These are phyloP conservation scores for Mastigias papua DNA, from an alignment of 30 jellyfish, hydroid and myxozoan species.

Conservation along the genomic window DNA sequence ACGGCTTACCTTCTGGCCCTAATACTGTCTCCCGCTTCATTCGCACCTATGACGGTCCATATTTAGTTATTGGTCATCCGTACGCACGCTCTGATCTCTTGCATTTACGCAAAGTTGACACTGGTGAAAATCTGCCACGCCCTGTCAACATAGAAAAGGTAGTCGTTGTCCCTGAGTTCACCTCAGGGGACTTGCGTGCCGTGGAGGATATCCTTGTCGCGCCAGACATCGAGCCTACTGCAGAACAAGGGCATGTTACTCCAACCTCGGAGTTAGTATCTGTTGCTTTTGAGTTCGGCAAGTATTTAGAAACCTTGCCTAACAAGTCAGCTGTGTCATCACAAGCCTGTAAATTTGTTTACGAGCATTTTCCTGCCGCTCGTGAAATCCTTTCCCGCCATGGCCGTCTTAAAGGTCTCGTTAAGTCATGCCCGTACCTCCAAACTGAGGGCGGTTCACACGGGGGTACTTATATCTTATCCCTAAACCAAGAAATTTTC, in stretches of 20 bases:
- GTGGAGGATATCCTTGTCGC: background rate
- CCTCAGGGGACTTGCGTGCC: background rate
- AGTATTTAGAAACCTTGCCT: background rate
- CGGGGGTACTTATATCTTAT: background rate
- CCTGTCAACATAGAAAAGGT: background rate
- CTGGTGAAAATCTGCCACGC: background rate
- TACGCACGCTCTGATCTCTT: conserved; percentile 14
- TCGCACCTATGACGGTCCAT: background rate
- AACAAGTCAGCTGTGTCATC: background rate
- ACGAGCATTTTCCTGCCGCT: background rate
- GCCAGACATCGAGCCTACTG: background rate
- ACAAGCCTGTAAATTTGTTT: background rate
- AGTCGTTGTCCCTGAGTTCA: background rate
- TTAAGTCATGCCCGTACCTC: background rate
- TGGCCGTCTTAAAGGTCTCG: background rate
- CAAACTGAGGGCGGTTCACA: background rate
- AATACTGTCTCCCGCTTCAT: background rate
- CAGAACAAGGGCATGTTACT: background rate
- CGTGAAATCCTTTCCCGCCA: background rate
- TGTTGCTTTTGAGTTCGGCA: background rate
- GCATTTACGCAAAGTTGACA: background rate
- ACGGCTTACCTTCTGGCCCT: background rate
- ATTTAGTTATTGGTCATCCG: conserved; percentile 10
- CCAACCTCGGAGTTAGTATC: background rate
- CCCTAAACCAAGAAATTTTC: background rate